Evolutionary conservation across 2,797 vertebrate species (phyloP).

Genomic region (Pangasius macronema): DNA sequence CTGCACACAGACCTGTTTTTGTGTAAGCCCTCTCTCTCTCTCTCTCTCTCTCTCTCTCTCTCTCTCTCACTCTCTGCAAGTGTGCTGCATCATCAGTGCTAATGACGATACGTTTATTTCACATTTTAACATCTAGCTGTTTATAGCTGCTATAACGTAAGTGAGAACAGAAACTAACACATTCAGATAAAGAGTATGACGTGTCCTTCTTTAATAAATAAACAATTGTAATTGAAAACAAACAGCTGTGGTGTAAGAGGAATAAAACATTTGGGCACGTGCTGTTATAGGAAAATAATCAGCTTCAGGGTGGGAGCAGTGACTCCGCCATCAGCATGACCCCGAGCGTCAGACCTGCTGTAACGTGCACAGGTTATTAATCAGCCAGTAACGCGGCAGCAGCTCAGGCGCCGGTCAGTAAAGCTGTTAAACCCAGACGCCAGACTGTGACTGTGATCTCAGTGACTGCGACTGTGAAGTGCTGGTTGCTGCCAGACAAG

Average conservation of each 20-base stretch:
- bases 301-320: too few relatives aligned
- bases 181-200: neutral
- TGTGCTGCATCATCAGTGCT: neutral
- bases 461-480: neutral
- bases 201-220: too few relatives aligned
- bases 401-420: neutral
- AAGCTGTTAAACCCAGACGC: neutral
- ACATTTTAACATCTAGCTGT: neutral
- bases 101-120: neutral
- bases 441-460: neutral
- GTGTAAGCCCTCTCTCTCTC: neutral
- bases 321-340: too few relatives aligned
- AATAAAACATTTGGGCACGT: neutral
- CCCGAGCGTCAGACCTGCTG: neutral
- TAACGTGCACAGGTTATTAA: neutral
- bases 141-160: neutral
- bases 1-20: neutral
- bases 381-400: neutral
- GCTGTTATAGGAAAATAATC: neutral
- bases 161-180: neutral
- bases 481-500: neutral
- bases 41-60: too few relatives aligned
- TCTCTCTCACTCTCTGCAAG: neutral
- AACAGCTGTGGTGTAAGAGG: neutral
- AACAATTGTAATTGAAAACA: too few relatives aligned